Percentiles rank a stretch among this genome's conserved stretches.
Evolutionary conservation across 2,888 invertebrate species (phyloP).

Genomic region (Tenodera sinensis): DNA sequence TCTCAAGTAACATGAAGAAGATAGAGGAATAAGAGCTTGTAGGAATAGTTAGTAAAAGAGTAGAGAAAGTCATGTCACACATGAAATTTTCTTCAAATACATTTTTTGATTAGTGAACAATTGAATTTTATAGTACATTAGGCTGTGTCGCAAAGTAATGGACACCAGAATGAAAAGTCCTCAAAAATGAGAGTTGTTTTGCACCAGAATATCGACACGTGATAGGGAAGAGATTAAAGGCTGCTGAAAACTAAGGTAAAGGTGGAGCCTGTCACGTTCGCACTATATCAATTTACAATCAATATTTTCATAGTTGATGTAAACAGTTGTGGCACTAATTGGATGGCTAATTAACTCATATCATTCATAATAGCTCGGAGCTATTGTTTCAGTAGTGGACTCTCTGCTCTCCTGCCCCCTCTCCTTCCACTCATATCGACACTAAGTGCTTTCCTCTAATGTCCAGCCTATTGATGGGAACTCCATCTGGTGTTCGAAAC

Average conservation of each 20-base stretch:
- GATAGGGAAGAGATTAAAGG: not conserved
- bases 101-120: no score
- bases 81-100: no score
- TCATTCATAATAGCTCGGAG: slow-evolving; percentile 30
- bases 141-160: no score
- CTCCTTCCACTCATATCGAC: not conserved
- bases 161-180: no score
- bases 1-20: no score
- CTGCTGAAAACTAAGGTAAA: not conserved
- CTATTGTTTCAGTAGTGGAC: slow-evolving; percentile 18
- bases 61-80: no score
- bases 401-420: not conserved
- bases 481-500: not conserved
- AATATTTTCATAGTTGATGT: slow-evolving; percentile 29
- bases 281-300: slow-evolving; percentile 26
- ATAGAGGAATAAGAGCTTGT: no score
- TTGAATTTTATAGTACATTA: no score
- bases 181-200: no score
- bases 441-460: not conserved
- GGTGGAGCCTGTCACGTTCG: not conserved
- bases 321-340: slow-evolving; percentile 28
- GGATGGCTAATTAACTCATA: slow-evolving; percentile 31
- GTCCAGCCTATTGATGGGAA: not conserved
- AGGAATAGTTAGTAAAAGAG: no score
- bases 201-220: no score